Base-by-base conservation (phyloP, 2,888 invertebrate species). In the Lithodes maja region DNA sequence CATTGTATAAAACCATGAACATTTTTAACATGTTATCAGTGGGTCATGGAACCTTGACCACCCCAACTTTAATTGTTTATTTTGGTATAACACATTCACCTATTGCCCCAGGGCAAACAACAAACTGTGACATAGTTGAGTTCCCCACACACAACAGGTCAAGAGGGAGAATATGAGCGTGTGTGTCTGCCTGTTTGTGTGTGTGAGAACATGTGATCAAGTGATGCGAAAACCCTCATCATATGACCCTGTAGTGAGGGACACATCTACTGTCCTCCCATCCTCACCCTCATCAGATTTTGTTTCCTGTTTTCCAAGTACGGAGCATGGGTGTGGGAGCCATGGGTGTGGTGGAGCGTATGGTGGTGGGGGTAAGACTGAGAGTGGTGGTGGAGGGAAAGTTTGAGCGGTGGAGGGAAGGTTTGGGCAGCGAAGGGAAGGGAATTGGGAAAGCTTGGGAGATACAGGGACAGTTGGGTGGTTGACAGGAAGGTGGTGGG, bases 11-110 rank as follows among this genome's bases (percentile, higher is more conserved):
- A 87, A 77, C 79, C 83, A 83, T 83, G 83, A 83, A 87, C 87
- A 80, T 87, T 87, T 87, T 77, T 88, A 88, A 83, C 84, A 88
- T 88, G 84, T 88, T 88, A 81, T 84, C 78, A 87, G 87, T 87
- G 87, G 87, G 87, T 87, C 80, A 69, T 50, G 71, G 68, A 88
- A 81, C 84, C 84, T 84, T 84, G 80, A 88, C 84, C 80, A 88
- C 75, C 84, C 84, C 83, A 69, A 88, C 84, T 88, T 88, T 71
- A 71, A 80, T 79, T 88, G 68, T 80, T 83, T 83, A 83, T 83
- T 83, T 87, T 87, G 87, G 83, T 83, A 87, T 82, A 87, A 83
- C 81, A 88, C 80, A 84, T 88, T 81, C 74, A 74, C 33, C 81
- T 69, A 61, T 86, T 86, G 17, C 17, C 17, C 12, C 7, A 3